Conservation (phyloP, 2,888 invertebrate genomes). For the Parochlus steinenii region DNA sequence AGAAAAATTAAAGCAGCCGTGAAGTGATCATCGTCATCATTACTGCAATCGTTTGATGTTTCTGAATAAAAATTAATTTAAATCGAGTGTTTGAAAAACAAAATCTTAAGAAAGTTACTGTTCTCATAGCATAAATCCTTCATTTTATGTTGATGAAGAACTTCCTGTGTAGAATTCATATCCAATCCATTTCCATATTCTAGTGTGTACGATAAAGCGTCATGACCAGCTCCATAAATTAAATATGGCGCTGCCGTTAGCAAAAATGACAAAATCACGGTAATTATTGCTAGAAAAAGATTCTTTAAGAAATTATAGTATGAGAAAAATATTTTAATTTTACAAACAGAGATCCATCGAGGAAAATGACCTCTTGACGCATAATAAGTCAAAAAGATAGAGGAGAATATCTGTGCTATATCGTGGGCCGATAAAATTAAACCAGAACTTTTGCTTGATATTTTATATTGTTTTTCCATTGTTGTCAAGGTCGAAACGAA, state of each 20-base stretch:
- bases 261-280: background rate
- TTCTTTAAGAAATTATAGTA: too few relatives aligned
- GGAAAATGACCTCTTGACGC: constrained; percentile 3
- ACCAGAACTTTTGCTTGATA: constrained; percentile 1
- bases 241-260: constrained; percentile 35
- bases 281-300: background rate
- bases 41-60: background rate
- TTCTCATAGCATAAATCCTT: constrained; percentile 1
- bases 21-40: constrained; percentile 29
- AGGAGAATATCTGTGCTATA: background rate
- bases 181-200: constrained; percentile 28
- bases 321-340: too few relatives aligned
- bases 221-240: constrained; percentile 41
- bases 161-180: background rate
- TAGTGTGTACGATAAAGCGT: constrained; percentile 36
- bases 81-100: background rate
- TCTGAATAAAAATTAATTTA: background rate
- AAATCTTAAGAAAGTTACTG: background rate
- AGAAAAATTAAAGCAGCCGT: constrained; percentile 37
- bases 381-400: constrained; percentile 3
- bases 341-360: background rate
- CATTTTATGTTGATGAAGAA: background rate
- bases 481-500: background rate
- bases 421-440: background rate
- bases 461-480: constrained; percentile 5